A percentile compares a stretch with the other conserved stretches of the same genome.
phyloP scores from a whole-genome alignment of 2,797 vertebrate genomes.

The Enteromius viviparus region DNA sequence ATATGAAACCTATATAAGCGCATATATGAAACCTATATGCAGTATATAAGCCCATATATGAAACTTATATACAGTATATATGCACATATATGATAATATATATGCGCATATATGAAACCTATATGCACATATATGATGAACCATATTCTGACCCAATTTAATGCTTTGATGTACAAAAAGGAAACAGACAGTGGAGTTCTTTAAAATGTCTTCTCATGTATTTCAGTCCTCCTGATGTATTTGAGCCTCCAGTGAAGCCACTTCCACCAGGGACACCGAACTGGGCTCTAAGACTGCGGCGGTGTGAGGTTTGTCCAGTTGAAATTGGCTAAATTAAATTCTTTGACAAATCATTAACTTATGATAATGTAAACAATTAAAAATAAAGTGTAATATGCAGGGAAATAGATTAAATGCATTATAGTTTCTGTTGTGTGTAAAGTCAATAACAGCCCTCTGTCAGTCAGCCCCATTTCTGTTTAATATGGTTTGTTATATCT shows the following conservation, averaged over 20 bases:
- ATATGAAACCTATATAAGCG: no score
- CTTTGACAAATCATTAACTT: not conserved
- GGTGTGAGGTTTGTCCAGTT: conserved; percentile 77
- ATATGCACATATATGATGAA: no score
- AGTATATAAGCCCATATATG: no score
- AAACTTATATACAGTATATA: no score
- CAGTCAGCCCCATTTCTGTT: not conserved
- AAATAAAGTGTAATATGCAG: not conserved
- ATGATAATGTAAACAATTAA: not conserved
- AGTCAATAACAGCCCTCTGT: not conserved
- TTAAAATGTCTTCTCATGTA: not conserved
- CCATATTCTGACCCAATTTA: not conserved
- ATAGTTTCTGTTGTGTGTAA: not conserved
- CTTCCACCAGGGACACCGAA: conserved; percentile 76
- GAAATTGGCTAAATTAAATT: not conserved
- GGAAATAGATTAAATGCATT: not conserved
- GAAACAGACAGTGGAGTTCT: not conserved
- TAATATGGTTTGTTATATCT: not conserved
- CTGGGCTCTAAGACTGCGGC: conserved; percentile 80
- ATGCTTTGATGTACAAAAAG: not conserved
- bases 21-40: no score
- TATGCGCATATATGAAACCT: no score
- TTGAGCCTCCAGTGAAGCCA: conserved; percentile 73
- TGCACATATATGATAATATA: no score
- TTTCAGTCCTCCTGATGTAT: conserved; percentile 63